These are phyloP conservation scores for Alexandromys fortis DNA, from an alignment of 2,113 vertebrate species.

Conservation along the genomic window DNA sequence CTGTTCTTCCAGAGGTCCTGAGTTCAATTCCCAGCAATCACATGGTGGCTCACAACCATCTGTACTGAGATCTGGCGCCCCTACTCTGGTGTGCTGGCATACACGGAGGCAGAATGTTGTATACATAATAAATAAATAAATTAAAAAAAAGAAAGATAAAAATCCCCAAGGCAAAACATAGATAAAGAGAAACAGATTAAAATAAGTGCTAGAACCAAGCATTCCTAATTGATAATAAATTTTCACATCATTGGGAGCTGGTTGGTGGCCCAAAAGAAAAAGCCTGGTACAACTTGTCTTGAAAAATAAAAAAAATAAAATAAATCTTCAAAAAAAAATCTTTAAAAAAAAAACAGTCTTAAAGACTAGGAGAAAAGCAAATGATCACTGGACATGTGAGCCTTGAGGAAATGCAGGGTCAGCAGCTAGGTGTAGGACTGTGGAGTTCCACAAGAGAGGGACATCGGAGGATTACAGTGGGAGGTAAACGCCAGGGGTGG, in stretches of 20 bases:
- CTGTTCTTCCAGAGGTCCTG: too few relatives aligned
- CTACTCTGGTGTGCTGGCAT: too few relatives aligned
- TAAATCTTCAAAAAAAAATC: background rate
- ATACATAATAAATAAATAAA: too few relatives aligned
- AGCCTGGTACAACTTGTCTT: background rate
- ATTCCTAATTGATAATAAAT: background rate
- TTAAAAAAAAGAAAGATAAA: background rate
- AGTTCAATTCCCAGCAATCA: too few relatives aligned
- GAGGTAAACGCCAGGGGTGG: background rate
- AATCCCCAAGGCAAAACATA: background rate
- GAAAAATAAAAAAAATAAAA: background rate
- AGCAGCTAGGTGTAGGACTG: background rate
- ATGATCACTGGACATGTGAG: background rate
- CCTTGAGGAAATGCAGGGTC: background rate
- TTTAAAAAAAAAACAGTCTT: background rate
- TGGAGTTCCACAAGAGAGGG: background rate
- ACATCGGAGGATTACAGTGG: background rate
- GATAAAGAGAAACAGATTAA: background rate
- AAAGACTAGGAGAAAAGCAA: background rate
- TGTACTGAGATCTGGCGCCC: too few relatives aligned
- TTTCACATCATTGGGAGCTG: background rate
- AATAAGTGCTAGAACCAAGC: background rate
- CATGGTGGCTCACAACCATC: too few relatives aligned
- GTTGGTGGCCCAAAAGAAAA: background rate
- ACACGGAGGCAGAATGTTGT: too few relatives aligned